These are phyloP conservation scores for Dolichotis patagonum DNA, from an alignment of 2,113 vertebrate species.

Conservation along the genomic window DNA sequence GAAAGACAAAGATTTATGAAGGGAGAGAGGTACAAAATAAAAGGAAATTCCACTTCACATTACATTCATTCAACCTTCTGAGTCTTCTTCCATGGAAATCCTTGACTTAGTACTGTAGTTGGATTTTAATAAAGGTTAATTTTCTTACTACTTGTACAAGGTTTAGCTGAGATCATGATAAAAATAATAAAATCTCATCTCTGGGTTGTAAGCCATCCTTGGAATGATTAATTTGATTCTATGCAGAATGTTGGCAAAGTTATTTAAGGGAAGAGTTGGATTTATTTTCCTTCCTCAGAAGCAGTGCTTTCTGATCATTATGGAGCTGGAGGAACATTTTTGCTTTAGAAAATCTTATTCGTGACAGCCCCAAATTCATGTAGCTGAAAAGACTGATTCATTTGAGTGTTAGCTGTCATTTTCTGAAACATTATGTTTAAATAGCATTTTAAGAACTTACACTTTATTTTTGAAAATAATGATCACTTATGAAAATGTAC, in stretches of 20 bases:
- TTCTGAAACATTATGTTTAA: slow-evolving; percentile 51
- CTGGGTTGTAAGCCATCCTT: slow-evolving; percentile 47
- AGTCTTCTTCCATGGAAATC: slow-evolving; percentile 60
- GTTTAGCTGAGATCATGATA: slow-evolving; percentile 69
- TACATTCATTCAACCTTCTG: slow-evolving; percentile 57
- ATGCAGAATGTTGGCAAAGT: slow-evolving; percentile 32
- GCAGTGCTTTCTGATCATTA: neutral
- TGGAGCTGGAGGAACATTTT: neutral
- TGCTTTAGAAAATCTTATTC: slow-evolving; percentile 55
- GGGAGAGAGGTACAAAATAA: slow-evolving; percentile 46
- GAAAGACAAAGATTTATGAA: slow-evolving; percentile 74
- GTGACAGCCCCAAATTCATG: neutral
- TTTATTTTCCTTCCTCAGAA: slow-evolving; percentile 51
- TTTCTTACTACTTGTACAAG: slow-evolving; percentile 61
- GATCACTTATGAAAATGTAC: slow-evolving; percentile 43
- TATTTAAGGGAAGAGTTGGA: neutral
- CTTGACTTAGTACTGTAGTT: slow-evolving; percentile 39
- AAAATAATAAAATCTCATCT: slow-evolving; percentile 65
- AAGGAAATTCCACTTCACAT: slow-evolving; percentile 76
- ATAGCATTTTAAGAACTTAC: neutral
- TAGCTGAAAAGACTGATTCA: slow-evolving; percentile 29
- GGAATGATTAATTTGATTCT: slow-evolving; percentile 62
- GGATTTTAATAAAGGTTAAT: slow-evolving; percentile 73
- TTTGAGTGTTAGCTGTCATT: slow-evolving; percentile 24
- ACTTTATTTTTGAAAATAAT: neutral